Evolutionary conservation across 2,113 vertebrate species (phyloP).

Genomic region (Leucopsar rothschildi): DNA sequence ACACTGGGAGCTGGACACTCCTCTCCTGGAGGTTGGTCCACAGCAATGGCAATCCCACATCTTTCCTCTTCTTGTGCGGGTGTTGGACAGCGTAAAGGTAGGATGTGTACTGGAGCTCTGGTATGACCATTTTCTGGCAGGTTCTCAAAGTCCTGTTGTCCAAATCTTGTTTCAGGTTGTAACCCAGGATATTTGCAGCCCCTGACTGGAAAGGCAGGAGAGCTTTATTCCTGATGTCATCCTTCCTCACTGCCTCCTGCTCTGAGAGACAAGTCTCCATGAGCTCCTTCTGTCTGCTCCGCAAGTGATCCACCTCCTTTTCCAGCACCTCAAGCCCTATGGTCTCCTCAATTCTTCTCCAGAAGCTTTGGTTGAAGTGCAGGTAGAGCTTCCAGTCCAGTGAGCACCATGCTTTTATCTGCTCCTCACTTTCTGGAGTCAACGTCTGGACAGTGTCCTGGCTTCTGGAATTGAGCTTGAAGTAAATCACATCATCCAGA

Average conservation of each 20-base stretch:
- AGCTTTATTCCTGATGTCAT: constrained; percentile 55
- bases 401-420: constrained; percentile 75
- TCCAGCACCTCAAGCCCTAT: constrained; percentile 67
- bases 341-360: constrained; percentile 71
- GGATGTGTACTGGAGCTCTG: constrained; percentile 83
- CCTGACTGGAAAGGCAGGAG: constrained; percentile 83
- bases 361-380: constrained; percentile 86
- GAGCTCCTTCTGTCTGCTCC: constrained; percentile 62
- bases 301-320: constrained; percentile 73
- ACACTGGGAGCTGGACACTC: too few relatives aligned
- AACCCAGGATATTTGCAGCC: constrained; percentile 81
- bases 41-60: background rate
- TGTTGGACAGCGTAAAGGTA: constrained; percentile 77
- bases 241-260: constrained; percentile 46
- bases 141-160: constrained; percentile 35
- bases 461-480: constrained; percentile 81
- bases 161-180: constrained; percentile 75
- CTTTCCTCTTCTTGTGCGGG: constrained; percentile 65
- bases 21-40: background rate
- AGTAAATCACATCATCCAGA: constrained; percentile 83
- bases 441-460: constrained; percentile 39
- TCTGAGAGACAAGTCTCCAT: constrained; percentile 74
- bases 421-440: constrained; percentile 51
- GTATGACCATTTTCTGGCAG: constrained; percentile 77
- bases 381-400: constrained; percentile 87